Percentiles rank a stretch among this genome's conserved stretches.
Evolutionary conservation across 2,797 vertebrate genomes (phyloP).

Genomic region (Pangasius macronema): DNA sequence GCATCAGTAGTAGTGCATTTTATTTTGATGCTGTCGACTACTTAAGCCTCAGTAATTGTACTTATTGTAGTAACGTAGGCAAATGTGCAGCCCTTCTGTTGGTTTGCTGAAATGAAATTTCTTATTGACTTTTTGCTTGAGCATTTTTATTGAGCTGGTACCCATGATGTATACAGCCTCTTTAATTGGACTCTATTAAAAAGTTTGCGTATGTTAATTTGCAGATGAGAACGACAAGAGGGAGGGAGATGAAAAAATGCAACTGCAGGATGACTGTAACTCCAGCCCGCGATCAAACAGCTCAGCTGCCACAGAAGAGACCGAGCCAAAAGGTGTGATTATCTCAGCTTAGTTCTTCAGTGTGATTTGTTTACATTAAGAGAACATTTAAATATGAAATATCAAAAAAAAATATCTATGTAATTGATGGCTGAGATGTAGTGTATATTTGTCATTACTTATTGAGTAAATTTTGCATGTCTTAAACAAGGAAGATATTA

Average conservation of each 20-base stretch:
- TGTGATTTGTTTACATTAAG: slow-evolving; percentile 5
- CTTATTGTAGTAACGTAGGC: background rate
- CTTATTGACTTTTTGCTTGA: background rate
- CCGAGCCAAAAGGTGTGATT: slow-evolving; percentile 65
- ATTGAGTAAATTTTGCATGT: background rate
- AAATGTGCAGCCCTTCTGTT: background rate
- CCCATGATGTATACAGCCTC: background rate
- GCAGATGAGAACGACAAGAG: slow-evolving; percentile 68
- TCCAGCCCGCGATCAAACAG: slow-evolving; percentile 71
- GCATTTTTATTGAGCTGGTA: background rate
- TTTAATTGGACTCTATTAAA: background rate
- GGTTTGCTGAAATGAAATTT: background rate
- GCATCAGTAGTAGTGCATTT: background rate
- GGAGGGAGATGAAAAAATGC: slow-evolving; percentile 68
- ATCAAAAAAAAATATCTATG: background rate
- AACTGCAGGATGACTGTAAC: slow-evolving; percentile 74
- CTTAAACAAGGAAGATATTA: background rate
- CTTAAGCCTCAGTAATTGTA: background rate
- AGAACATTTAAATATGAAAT: background rate
- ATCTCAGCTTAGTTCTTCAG: slow-evolving; percentile 20
- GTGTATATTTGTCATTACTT: background rate
- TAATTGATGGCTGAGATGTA: background rate
- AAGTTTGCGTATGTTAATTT: slow-evolving; percentile 29
- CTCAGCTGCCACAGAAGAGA: slow-evolving; percentile 65
- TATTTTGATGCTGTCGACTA: background rate